phyloP scores from a whole-genome alignment of 2,888 invertebrate species.

The Hermaeophaga mercurialis region DNA sequence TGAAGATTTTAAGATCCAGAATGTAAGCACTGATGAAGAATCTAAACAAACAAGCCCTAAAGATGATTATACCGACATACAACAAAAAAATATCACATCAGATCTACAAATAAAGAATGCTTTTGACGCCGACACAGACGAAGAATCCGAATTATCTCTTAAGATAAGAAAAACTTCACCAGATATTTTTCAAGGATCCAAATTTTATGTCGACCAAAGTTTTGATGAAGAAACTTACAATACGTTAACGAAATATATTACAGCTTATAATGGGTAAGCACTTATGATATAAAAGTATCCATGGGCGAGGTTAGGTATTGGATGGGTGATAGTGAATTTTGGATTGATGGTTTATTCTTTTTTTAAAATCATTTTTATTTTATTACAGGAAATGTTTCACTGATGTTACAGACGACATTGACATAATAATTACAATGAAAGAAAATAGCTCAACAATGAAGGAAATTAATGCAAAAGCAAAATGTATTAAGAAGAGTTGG shows the following conservation, averaged over 20 bases:
- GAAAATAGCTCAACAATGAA: constrained; percentile 43
- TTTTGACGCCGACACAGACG: constrained; percentile 54
- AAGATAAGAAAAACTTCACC: constrained; percentile 46
- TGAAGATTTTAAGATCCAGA: no score
- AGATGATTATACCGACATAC: neutral
- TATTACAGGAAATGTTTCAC: constrained; percentile 45
- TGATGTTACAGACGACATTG: constrained; percentile 46
- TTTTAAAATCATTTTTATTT: no score
- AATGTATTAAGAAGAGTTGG: constrained; percentile 64
- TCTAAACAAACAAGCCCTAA: constrained; percentile 11
- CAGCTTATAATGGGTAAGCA: constrained; percentile 66
- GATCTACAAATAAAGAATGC: no score
- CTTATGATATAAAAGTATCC: neutral
- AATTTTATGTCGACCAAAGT: constrained; percentile 59
- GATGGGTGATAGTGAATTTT: no score
- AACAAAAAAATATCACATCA: no score
- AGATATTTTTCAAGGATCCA: constrained; percentile 59
- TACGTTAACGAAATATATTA: constrained; percentile 60
- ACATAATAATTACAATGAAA: constrained; percentile 48
- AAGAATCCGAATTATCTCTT: constrained; percentile 38
- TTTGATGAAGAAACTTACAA: constrained; percentile 51
- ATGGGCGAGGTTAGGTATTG: no score
- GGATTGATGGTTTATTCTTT: no score
- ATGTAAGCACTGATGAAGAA: neutral
- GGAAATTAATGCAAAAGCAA: constrained; percentile 41